Percentiles rank a stretch among this genome's conserved stretches.
These are phyloP conservation scores for Erinaceus europaeus DNA, from an alignment of 2,113 vertebrate genomes.

Conservation along the genomic window DNA sequence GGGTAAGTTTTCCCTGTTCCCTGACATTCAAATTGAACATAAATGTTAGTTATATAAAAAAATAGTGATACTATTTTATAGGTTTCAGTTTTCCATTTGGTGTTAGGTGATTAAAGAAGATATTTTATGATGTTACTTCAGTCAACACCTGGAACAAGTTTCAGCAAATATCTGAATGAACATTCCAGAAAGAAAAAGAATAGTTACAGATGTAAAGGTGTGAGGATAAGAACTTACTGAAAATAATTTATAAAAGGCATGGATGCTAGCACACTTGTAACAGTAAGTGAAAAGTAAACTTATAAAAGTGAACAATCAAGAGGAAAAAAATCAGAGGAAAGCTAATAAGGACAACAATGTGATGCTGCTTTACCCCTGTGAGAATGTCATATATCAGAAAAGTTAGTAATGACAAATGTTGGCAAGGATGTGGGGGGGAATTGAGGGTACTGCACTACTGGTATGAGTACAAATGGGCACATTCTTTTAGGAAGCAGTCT, in stretches of 20 bases:
- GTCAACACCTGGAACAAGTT: neutral
- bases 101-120: neutral
- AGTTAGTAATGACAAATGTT: no score
- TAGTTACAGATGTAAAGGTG: neutral
- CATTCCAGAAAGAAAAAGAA: neutral
- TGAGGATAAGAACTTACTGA: neutral
- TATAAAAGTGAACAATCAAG: no score
- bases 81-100: neutral
- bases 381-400: no score
- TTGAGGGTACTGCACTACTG: no score
- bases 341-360: no score
- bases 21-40: neutral
- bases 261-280: neutral
- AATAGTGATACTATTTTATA: neutral
- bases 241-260: neutral
- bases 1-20: neutral
- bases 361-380: no score
- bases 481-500: no score
- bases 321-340: no score
- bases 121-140: neutral
- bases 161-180: neutral
- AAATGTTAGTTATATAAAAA: neutral
- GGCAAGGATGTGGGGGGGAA: no score
- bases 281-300: neutral
- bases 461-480: no score